Base-by-base conservation (phyloP, 1,140 invertebrate species). In the Bombyx mandarina region DNA sequence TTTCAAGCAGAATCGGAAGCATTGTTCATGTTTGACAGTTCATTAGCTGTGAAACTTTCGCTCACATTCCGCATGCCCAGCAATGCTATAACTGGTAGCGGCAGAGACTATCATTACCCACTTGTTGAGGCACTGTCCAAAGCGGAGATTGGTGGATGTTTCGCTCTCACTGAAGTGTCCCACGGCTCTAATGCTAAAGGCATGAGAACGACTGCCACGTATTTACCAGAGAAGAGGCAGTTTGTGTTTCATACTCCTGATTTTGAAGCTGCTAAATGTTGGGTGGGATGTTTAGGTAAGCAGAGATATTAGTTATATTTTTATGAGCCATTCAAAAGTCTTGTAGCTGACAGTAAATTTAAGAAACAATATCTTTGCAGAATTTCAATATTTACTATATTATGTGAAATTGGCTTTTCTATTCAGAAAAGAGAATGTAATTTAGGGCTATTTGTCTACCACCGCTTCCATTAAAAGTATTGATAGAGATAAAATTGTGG, bases 241-340 rank as follows among this genome's bases (percentile, higher is more conserved):
- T 97, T 96, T 88, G 88, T 96, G 0, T 77, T 97, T 47, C 91
- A 96, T 72, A 93, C 94, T 1, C 94, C 95, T 9, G 92, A 95
- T 77, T 93, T 96, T 80, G 93, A 96, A 79, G 94, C 95, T 10
- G 93, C 93, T 43, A 97, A 97, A 86, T 95, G 93, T 73, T 97
- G 96, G 96, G 90, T 93, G 59, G 93, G 93, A 61, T 90, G 89
- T 75, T 77, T 94, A 50, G 86, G 88, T 89, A 57, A 65, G 80
- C 65, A 8, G 9, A 35, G 26, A 35, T 35, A 35, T 35, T 35
- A 3, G 26, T 3, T 35, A 35, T 35, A 35, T 35, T 35, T 35
- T 35, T 35, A 35, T 35, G 2, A 35, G 26, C 26, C 26, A 35
- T 35, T 2, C 26, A 35, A 35, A 35, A 3, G 26, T 35, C 26